These are phyloP conservation scores for Scaptomyza reducta DNA, from an alignment of 2,888 invertebrate species.

Conservation along the genomic window DNA sequence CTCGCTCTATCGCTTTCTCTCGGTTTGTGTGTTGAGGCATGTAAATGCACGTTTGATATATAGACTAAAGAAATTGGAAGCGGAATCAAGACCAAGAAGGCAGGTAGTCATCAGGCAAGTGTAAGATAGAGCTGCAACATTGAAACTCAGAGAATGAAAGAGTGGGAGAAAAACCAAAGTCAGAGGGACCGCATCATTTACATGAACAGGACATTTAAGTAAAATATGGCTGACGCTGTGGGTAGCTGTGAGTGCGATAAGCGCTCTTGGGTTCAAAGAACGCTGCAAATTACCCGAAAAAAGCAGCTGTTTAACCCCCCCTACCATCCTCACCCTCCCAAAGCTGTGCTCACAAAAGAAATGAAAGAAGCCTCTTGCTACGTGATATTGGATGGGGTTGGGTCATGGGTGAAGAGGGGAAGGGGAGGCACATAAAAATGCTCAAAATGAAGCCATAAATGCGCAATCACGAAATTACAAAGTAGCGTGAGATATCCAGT, in stretches of 20 bases:
- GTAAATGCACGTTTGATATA: conserved; percentile 69
- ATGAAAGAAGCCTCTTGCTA: conserved; percentile 4
- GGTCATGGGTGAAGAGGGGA: neutral
- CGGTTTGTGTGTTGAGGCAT: conserved; percentile 18
- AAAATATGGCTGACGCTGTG: conserved; percentile 67
- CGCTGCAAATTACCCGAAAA: conserved; percentile 71
- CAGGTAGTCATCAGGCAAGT: conserved; percentile 4
- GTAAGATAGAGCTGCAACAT: conserved; percentile 1
- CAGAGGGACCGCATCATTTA: conserved; percentile 63
- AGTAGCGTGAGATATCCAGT: conserved; percentile 42
- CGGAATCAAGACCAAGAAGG: conserved; percentile 4
- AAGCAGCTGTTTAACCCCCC: conserved; percentile 25
- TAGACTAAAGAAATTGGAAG: conserved; percentile 44
- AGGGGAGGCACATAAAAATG: conserved; percentile 64
- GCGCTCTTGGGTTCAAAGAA: conserved; percentile 63
- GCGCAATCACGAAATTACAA: conserved; percentile 80
- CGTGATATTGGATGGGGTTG: neutral
- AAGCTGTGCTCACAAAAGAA: conserved; percentile 45
- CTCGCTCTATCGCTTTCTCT: neutral
- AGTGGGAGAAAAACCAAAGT: neutral
- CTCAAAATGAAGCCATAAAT: conserved; percentile 79
- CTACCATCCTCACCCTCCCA: neutral
- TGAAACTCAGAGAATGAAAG: neutral
- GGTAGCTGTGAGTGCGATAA: conserved; percentile 58
- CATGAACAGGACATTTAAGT: conserved; percentile 75